Conservation (phyloP, 2,888 invertebrate species). For the Pseudococcus viburni region DNA sequence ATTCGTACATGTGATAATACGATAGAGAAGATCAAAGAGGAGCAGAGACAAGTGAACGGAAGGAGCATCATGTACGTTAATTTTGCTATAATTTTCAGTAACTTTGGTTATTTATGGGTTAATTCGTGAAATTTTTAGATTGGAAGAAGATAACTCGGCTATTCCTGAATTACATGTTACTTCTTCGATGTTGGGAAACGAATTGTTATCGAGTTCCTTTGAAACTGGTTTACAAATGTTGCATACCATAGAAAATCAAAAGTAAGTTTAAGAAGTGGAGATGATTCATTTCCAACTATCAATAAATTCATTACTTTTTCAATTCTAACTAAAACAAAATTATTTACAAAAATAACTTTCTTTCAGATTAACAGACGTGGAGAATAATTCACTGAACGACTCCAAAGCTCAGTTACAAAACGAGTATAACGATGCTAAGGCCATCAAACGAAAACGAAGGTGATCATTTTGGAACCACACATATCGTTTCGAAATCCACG, state of each 20-base stretch:
- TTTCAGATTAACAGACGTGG: slow-evolving; percentile 36
- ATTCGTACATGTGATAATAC: slow-evolving; percentile 32
- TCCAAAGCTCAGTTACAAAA: background rate
- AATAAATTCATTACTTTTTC: background rate
- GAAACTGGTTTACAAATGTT: slow-evolving; percentile 65
- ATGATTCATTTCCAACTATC: background rate
- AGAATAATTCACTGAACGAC: background rate
- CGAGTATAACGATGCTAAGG: slow-evolving; percentile 1
- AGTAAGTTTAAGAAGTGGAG: slow-evolving; percentile 24
- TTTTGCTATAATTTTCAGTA: background rate
- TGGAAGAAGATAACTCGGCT: slow-evolving; percentile 53
- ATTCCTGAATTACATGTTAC: slow-evolving; percentile 63
- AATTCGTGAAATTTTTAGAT: slow-evolving; percentile 28
- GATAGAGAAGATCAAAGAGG: slow-evolving; percentile 51
- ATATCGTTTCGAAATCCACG: background rate
- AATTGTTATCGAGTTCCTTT: slow-evolving; percentile 53
- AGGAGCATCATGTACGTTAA: slow-evolving; percentile 20
- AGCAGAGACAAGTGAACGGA: slow-evolving; percentile 47
- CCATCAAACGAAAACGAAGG: slow-evolving; percentile 40
- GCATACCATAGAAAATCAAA: slow-evolving; percentile 59
- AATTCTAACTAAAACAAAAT: background rate
- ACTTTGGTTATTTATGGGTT: background rate
- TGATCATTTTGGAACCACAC: slow-evolving; percentile 16
- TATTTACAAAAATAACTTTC: background rate
- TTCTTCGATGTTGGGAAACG: slow-evolving; percentile 55